Base-by-base conservation (phyloP, 1,140 invertebrate genomes). In the Asobara japonica region DNA sequence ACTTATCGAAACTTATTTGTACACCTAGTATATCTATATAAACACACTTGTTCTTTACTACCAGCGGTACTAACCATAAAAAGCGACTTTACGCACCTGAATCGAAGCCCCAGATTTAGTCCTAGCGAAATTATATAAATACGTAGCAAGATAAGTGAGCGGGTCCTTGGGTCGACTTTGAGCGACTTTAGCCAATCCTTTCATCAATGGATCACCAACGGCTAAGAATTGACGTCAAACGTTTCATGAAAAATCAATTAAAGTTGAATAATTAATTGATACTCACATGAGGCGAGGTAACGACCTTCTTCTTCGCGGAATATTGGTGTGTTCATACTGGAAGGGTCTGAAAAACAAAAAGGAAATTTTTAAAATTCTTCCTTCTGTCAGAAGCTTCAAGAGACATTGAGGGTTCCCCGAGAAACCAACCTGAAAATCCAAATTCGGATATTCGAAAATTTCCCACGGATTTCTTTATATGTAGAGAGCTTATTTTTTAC, bases 181-280 rank as follows among this genome's bases (percentile, higher is more conserved):
- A 56, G 93, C 94, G 48, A 96, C 93, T 89, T 96, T 94, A 20
- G 94, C 94, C 66, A 96, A 86, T 73, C 94, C 95, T 90, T 94
- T 94, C 69, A 96, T 94, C 67, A 96, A 88, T 51, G 94, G 94
- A 89, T 96, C 94, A 48, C 94, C 94, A 25, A 96, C 88, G 75
- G 94, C 95, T 94, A 77, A 88, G 89, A 84, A 81, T 80, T 67
- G 31, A 73, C n/a, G 73, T 71, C 36, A 38, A 2, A 45, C 7
- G n/a, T 11, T 45, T 16, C n/a, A 45, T 45, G 41, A 45, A 45
- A 11, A 45, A 45, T 16, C 41, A 45, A 16, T 45, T 18, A 13
- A 45, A n/a, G 3, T 18, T 13, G 41, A 16, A 45, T 16, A 65
- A 48, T 6, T 72, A 73, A 69, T 33, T 38, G 16, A 33, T 61